phyloP scores from a whole-genome alignment of 1,140 invertebrate species.

The Listronotus bonariensis region DNA sequence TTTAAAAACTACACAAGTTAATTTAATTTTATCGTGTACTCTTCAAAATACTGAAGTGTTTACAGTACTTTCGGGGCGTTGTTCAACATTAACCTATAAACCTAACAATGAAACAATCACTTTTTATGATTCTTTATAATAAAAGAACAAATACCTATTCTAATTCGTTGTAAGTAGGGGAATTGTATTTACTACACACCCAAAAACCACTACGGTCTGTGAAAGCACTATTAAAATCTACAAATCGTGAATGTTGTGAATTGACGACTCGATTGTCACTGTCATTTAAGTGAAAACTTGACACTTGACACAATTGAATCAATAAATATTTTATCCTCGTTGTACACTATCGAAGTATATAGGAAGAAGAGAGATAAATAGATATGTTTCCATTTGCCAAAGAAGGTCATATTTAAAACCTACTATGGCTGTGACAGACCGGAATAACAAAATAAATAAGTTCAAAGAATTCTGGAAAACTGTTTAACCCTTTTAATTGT shows the following conservation, averaged over 20 bases:
- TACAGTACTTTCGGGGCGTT: constrained; percentile 33
- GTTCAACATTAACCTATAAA: constrained; percentile 37
- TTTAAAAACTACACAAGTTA: neutral
- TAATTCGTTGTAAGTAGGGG: constrained; percentile 23
- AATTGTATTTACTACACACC: constrained; percentile 36
- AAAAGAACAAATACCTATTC: constrained; percentile 23
- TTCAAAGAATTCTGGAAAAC: no score
- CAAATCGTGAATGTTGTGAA: neutral
- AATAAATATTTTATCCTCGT: neutral
- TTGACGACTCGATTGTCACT: constrained; percentile 2
- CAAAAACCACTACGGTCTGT: constrained; percentile 21
- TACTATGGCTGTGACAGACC: neutral
- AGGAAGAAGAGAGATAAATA: neutral
- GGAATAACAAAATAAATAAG: neutral
- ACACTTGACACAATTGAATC: constrained; percentile 20
- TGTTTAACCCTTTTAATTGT: no score
- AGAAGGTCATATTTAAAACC: neutral
- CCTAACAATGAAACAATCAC: constrained; percentile 31
- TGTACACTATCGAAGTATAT: neutral
- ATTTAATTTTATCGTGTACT: neutral
- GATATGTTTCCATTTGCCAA: neutral
- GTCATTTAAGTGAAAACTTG: constrained; percentile 1
- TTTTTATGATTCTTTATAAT: constrained; percentile 19
- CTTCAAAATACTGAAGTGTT: constrained; percentile 8
- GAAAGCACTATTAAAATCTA: constrained; percentile 8